phyloP scores from a whole-genome alignment of 2,888 invertebrate genomes.

The Andrena marginata region DNA sequence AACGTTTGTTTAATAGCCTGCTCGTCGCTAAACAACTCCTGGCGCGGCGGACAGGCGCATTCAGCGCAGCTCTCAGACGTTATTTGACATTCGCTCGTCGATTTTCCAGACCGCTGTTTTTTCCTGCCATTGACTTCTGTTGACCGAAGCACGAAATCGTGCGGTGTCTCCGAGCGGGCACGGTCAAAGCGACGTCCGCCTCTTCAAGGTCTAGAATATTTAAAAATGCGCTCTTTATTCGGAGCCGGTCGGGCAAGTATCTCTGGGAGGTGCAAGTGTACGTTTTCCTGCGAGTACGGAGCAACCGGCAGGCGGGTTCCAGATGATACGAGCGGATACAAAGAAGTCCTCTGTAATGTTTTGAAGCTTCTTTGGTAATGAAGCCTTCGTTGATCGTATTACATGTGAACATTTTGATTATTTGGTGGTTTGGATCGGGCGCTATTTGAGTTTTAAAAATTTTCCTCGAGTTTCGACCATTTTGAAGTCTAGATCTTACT shows the following conservation, averaged over 20 bases:
- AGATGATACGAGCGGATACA: background rate
- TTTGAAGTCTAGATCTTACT: background rate
- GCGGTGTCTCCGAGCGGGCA: slow-evolving; percentile 30
- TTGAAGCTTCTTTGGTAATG: background rate
- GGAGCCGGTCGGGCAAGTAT: slow-evolving; percentile 56
- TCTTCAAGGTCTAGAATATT: slow-evolving; percentile 59
- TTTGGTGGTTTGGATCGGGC: background rate
- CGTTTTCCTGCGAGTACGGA: background rate
- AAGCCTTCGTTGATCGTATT: background rate
- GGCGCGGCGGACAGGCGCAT: background rate
- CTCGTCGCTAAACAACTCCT: slow-evolving; percentile 8
- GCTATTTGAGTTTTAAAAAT: too few species aligned
- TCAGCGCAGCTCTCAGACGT: slow-evolving; percentile 15
- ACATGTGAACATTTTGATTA: background rate
- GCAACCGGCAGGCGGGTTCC: background rate
- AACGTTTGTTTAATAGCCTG: slow-evolving; percentile 40
- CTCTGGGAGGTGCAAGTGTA: background rate
- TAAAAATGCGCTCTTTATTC: slow-evolving; percentile 59
- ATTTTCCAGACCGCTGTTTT: slow-evolving; percentile 22
- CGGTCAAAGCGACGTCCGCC: slow-evolving; percentile 29
- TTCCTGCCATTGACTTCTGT: background rate
- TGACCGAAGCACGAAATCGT: background rate
- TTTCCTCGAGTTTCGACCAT: background rate
- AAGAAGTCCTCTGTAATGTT: background rate
- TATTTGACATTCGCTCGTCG: slow-evolving; percentile 28